A percentile compares a stretch with the other conserved stretches of the same genome.
Conservation (phyloP, 2,888 invertebrate genomes). For the Furcula furcula region DNA sequence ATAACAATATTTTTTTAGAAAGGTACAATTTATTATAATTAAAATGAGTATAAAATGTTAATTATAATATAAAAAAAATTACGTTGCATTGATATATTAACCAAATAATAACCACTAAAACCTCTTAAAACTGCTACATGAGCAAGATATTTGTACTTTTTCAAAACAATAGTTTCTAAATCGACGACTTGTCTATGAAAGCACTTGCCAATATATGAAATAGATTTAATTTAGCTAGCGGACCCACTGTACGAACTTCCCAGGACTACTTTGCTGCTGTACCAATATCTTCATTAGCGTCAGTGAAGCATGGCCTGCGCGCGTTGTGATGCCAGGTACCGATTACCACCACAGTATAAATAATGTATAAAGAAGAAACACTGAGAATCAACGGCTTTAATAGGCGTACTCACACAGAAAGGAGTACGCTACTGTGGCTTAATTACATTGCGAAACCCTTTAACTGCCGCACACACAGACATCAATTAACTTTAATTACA, state of each 20-base stretch:
- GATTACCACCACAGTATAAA: too few species aligned
- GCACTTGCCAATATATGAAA: conserved; percentile 53
- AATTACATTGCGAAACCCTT: too few species aligned
- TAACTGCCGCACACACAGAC: too few species aligned
- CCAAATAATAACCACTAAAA: conserved; percentile 52
- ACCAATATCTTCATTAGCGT: conserved; percentile 33
- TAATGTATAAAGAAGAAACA: too few species aligned
- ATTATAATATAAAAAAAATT: conserved; percentile 43
- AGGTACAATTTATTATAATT: conserved; percentile 53
- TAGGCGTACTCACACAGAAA: too few species aligned
- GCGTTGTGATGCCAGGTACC: conserved; percentile 55
- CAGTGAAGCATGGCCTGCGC: conserved; percentile 28
- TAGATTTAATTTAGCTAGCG: conserved; percentile 52
- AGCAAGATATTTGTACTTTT: conserved; percentile 79
- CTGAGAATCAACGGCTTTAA: too few species aligned
- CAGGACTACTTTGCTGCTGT: conserved; percentile 34
- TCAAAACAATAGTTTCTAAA: conserved; percentile 46
- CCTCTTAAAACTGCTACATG: conserved; percentile 69
- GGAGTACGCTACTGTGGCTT: too few species aligned
- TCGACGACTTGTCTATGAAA: conserved; percentile 40
- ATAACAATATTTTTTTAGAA: conserved; percentile 50
- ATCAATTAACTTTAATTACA: too few species aligned
- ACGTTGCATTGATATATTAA: conserved; percentile 46
- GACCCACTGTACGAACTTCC: conserved; percentile 57
- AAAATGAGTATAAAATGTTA: conserved; percentile 69